Percentiles rank a stretch among this genome's conserved stretches.
phyloP scores from a whole-genome alignment of 1,140 invertebrate species.

The Fopius arisanus region DNA sequence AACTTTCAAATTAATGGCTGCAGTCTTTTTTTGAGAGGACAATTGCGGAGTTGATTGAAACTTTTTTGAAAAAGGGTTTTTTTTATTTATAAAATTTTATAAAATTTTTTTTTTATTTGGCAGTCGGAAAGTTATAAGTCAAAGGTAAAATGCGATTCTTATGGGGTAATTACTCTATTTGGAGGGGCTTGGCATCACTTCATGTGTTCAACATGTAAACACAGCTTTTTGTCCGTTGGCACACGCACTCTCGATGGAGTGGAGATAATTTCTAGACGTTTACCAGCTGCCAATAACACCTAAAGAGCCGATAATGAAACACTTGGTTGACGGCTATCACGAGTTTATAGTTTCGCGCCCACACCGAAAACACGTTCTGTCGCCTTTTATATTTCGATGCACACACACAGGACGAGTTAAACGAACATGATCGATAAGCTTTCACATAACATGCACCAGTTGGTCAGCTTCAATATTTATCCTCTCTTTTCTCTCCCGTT shows the following conservation, averaged over 20 bases:
- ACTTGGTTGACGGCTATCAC: constrained; percentile 12
- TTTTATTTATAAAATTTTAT: neutral
- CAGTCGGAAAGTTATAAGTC: too few relatives aligned
- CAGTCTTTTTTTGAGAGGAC: neutral
- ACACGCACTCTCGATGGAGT: neutral
- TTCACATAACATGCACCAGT: neutral
- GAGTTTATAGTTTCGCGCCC: constrained; percentile 3
- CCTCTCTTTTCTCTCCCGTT: neutral
- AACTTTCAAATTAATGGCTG: neutral
- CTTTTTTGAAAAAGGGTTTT: neutral
- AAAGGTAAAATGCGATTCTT: too few relatives aligned
- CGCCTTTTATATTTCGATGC: constrained; percentile 6
- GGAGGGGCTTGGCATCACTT: neutral
- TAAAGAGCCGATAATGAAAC: constrained; percentile 26
- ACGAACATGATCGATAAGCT: constrained; percentile 24
- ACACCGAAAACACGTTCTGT: constrained; percentile 27
- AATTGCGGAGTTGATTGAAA: neutral
- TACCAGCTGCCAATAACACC: constrained; percentile 18
- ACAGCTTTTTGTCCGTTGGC: neutral
- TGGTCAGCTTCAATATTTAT: constrained; percentile 9
- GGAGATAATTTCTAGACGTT: constrained; percentile 14
- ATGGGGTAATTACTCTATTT: neutral
- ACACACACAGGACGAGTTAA: constrained; percentile 3
- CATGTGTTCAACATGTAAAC: neutral
- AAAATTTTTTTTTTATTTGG: too few relatives aligned